phyloP scores from a whole-genome alignment of 1,140 invertebrate species.

The Zaprionus vittiger region DNA sequence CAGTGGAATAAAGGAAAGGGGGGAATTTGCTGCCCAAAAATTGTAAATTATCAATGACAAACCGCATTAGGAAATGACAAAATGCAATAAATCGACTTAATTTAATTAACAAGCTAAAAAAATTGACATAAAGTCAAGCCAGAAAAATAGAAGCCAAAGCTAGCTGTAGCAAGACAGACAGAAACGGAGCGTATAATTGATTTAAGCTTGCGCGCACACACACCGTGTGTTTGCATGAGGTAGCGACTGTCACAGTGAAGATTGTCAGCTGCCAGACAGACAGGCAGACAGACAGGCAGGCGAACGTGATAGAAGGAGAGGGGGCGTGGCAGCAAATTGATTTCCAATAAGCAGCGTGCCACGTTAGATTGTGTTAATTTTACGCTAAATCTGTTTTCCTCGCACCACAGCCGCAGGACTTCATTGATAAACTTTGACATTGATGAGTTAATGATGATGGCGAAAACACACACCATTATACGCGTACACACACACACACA shows the following conservation, averaged over 20 bases:
- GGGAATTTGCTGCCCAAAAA: background rate
- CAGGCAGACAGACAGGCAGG: background rate
- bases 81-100: conserved; percentile 52
- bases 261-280: conserved; percentile 44
- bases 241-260: conserved; percentile 14
- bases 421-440: conserved; percentile 81
- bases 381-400: conserved; percentile 77
- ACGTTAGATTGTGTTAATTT: conserved; percentile 79
- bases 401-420: conserved; percentile 45
- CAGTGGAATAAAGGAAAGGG: background rate
- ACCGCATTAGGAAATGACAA: conserved; percentile 22
- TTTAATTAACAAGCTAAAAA: conserved; percentile 47
- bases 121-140: conserved; percentile 16
- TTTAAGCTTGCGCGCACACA: conserved; percentile 53
- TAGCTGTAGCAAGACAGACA: conserved; percentile 3
- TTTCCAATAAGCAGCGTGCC: conserved; percentile 66
- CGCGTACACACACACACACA: conserved; percentile 21
- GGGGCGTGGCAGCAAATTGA: conserved; percentile 61
- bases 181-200: conserved; percentile 73
- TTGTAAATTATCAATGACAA: conserved; percentile 1
- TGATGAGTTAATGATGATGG: conserved; percentile 82
- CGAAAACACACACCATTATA: conserved; percentile 28
- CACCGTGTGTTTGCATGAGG: conserved; percentile 19
- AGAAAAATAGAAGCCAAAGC: conserved; percentile 18
- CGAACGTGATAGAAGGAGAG: background rate